These are phyloP conservation scores for Antechinus stuartii DNA, from an alignment of 2,113 vertebrate species.

Conservation along the genomic window DNA sequence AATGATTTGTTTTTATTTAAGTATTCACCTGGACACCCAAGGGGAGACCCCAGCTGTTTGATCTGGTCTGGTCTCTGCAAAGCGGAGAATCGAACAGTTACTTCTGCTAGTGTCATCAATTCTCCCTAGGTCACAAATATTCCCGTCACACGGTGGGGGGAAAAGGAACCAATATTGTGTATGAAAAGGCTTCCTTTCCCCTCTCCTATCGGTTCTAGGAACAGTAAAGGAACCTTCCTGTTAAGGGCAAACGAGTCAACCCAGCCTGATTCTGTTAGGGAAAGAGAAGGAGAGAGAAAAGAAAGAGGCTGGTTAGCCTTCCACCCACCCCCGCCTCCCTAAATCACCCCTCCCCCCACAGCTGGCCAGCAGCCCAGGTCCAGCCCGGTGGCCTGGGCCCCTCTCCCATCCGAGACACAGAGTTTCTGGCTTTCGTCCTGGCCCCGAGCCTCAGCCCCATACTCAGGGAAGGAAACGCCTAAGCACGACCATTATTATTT, in stretches of 20 bases:
- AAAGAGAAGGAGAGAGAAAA: not conserved
- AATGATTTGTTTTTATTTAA: not conserved
- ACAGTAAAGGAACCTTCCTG: not conserved
- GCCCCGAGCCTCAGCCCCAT: not conserved
- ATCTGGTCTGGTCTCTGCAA: not conserved
- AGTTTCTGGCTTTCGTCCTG: not conserved
- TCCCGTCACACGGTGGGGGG: not conserved
- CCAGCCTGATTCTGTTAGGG: not conserved
- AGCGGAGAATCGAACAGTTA: not conserved
- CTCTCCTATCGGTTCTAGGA: not conserved
- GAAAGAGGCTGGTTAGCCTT: not conserved
- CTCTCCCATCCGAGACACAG: not conserved
- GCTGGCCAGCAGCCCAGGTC: not conserved
- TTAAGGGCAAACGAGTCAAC: not conserved
- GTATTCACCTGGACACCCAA: not conserved
- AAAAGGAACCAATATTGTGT: not conserved
- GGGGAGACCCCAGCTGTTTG: not conserved
- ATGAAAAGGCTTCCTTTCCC: not conserved
- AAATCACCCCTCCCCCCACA: not conserved
- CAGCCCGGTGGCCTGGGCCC: not conserved
- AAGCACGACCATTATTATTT: not conserved
- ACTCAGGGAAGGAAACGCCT: not conserved
- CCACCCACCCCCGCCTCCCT: not conserved
- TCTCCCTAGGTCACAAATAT: not conserved
- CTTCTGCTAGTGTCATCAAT: not conserved